These are phyloP conservation scores for Seriola aureovittata DNA, from an alignment of 2,113 vertebrate genomes.

Conservation along the genomic window DNA sequence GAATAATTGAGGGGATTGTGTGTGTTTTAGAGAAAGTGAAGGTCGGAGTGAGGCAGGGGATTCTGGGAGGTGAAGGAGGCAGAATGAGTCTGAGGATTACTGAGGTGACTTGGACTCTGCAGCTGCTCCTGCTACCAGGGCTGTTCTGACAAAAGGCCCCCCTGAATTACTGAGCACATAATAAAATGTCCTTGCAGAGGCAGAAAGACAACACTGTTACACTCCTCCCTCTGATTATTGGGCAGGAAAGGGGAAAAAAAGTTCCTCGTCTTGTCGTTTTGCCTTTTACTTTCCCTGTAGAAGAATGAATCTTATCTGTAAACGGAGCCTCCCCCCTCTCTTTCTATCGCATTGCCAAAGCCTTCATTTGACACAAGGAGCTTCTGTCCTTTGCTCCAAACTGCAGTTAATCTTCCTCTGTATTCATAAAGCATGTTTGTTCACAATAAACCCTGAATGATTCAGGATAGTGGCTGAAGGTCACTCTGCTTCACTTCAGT, in stretches of 20 bases:
- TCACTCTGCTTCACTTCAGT: conserved; percentile 55
- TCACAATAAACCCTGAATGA: conserved; percentile 71
- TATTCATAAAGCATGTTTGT: conserved; percentile 77
- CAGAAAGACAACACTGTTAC: conserved; percentile 70
- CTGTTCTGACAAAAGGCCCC: conserved; percentile 64
- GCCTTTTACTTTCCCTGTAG: conserved; percentile 41
- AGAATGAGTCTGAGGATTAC: conserved; percentile 51
- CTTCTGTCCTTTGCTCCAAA: conserved; percentile 61
- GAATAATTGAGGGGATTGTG: conserved; percentile 6
- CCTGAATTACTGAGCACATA: conserved; percentile 81
- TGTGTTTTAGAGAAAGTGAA: conserved; percentile 54
- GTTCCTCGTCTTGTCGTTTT: conserved; percentile 52
- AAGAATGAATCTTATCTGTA: conserved; percentile 81
- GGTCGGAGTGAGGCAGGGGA: conserved; percentile 58
- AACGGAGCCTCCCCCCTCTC: conserved; percentile 58
- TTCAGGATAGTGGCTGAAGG: conserved; percentile 70
- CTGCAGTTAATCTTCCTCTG: conserved; percentile 55
- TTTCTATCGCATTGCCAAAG: conserved; percentile 40
- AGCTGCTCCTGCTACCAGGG: conserved; percentile 15
- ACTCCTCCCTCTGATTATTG: conserved; percentile 62
- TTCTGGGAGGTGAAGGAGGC: conserved; percentile 48
- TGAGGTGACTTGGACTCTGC: conserved; percentile 42
- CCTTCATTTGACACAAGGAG: conserved; percentile 51
- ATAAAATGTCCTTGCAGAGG: conserved; percentile 81
- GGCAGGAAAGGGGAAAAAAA: conserved; percentile 50